These are phyloP conservation scores for Danionella dracula DNA, from an alignment of 2,797 vertebrate genomes.

Conservation along the genomic window DNA sequence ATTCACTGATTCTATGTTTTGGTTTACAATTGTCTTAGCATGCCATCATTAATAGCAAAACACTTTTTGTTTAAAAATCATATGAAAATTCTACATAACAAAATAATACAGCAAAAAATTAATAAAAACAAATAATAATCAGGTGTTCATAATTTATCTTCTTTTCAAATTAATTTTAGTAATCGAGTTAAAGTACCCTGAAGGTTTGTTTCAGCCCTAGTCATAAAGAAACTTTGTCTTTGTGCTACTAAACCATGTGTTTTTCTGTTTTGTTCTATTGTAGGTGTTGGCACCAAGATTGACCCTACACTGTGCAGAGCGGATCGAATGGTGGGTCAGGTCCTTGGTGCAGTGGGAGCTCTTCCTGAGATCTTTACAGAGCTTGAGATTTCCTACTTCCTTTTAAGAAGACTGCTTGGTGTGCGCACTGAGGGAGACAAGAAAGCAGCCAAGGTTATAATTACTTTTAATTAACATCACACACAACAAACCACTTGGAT, in stretches of 20 bases:
- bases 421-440: conserved; percentile 98
- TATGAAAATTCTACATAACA: too few species aligned
- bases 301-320: conserved; percentile 95
- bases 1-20: too few species aligned
- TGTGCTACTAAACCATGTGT: background rate
- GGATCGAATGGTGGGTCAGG: conserved; percentile 98
- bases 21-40: too few species aligned
- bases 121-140: too few species aligned
- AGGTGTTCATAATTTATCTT: too few species aligned
- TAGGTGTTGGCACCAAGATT: conserved; percentile 97
- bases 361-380: conserved; percentile 98
- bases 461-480: too few species aligned
- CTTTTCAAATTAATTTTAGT: too few species aligned
- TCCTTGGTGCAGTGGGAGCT: conserved; percentile 91
- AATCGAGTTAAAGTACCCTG: too few species aligned
- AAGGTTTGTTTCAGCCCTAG: background rate
- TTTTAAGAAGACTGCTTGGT: conserved; percentile 87
- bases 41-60: too few species aligned
- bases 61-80: too few species aligned
- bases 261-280: background rate
- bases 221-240: background rate
- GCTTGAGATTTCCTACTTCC: conserved; percentile 95
- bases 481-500: too few species aligned
- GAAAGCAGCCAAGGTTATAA: conserved; percentile 90
- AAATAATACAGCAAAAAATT: too few species aligned